Evolutionary conservation across 2,797 vertebrate genomes (phyloP), one percentile per base, ranked within the genome.

Genomic region (Hemibagrus guttatus): DNA sequence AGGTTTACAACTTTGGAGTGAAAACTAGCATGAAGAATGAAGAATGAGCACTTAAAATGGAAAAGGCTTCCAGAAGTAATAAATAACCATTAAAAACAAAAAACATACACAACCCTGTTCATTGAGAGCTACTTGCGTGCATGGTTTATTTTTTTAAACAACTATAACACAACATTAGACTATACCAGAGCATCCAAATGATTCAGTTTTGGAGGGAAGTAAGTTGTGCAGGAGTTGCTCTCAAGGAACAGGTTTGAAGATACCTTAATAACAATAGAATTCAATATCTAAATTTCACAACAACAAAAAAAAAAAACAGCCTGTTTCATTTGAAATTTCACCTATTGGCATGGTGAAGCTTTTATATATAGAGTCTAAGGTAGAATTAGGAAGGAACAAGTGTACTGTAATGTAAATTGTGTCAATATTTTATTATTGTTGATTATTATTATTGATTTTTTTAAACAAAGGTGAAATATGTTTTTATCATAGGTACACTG

Each of bases 401-500:
- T 94, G 91, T 91, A 95, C 93, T 95, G 93, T 96, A 95, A 94
- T 94, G 93, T 94, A 92, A 93, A 94, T 95, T 94, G 89, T 94
- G 93, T 95, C 93, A 89, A 91, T 94, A 93, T 95, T 92, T 91
- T 90, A 92, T 90, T 90, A 90, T 90, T 94, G 93, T 94, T 94
- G 93, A n/a, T n/a, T n/a, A n/a, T n/a, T n/a, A n/a, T n/a, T n/a
- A n/a, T n/a, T 95, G 93, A 94, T 93, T 96, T 90, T 86, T 88
- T 90, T 83, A 90, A 91, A 87, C 82, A 90, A 90, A 92, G 52
- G 94, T 94, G 93, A 93, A 94, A 93, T 96, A 95, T 96, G 86
- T 91, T 95, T 94, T 94, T 91, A 95, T 95, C 93, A 94, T 95
- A 95, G 94, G 92, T 95, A 94, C 93, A 94, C 88, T 94, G 92